Evolutionary conservation across 2,888 invertebrate genomes (phyloP).

Genomic region (Malthinus flaveolus): DNA sequence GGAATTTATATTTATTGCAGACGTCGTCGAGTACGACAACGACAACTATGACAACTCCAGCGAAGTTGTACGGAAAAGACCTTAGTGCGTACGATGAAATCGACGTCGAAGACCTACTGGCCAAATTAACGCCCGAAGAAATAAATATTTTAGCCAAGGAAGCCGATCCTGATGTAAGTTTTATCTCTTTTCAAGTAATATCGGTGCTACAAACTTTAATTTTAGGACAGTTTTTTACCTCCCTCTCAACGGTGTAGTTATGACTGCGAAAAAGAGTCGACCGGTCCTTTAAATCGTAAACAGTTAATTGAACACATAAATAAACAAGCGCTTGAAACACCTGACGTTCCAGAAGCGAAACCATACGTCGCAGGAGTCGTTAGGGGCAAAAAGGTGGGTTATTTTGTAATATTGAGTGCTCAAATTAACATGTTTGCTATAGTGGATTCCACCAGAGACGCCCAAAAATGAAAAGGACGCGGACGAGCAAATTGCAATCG

Average conservation of each 20-base stretch:
- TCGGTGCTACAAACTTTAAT: slow-evolving; percentile 48
- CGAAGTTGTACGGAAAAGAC: slow-evolving; percentile 88
- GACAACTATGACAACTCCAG: slow-evolving; percentile 87
- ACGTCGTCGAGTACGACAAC: slow-evolving; percentile 87
- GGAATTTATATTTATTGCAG: slow-evolving; percentile 62
- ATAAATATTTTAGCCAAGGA: slow-evolving; percentile 96
- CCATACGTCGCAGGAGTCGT: slow-evolving; percentile 90
- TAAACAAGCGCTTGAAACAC: slow-evolving; percentile 96
- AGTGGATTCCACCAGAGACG: slow-evolving; percentile 83
- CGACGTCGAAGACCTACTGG: slow-evolving; percentile 92
- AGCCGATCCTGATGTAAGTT: slow-evolving; percentile 98
- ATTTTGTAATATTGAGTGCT: not conserved
- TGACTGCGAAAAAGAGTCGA: slow-evolving; percentile 92
- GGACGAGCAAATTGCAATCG: slow-evolving; percentile 91
- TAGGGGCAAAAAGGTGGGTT: slow-evolving; percentile 83
- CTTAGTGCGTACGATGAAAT: slow-evolving; percentile 90
- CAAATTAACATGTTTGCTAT: slow-evolving; percentile 43
- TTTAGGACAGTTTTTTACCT: slow-evolving; percentile 94
- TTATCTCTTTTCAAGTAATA: slow-evolving; percentile 1
- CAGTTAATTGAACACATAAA: slow-evolving; percentile 95
- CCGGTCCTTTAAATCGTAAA: slow-evolving; percentile 94
- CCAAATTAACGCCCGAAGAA: slow-evolving; percentile 93
- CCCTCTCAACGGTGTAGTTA: slow-evolving; percentile 95
- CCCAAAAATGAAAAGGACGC: slow-evolving; percentile 74
- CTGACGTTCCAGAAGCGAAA: slow-evolving; percentile 94